phyloP scores from a whole-genome alignment of 2,888 invertebrate species.

The Sycophila texana region DNA sequence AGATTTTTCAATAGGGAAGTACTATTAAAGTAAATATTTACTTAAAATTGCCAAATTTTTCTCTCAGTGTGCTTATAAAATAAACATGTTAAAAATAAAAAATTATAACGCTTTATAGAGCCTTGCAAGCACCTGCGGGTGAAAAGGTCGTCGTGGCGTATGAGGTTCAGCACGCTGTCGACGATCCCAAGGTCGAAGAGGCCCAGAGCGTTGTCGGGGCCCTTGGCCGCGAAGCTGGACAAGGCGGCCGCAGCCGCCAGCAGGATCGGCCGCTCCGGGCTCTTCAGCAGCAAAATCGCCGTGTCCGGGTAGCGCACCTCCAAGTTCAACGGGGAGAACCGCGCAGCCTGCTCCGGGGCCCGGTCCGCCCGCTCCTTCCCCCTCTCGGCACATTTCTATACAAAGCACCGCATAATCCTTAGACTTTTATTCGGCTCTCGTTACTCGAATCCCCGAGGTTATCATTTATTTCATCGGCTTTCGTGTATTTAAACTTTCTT shows the following conservation, averaged over 20 bases:
- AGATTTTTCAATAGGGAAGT: no score
- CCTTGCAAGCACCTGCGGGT: conserved; percentile 64
- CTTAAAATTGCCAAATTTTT: no score
- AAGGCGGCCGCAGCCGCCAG: conserved; percentile 75
- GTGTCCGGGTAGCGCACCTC: conserved; percentile 66
- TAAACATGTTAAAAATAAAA: no score
- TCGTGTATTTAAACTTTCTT: no score
- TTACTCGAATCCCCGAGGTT: no score
- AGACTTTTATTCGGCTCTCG: background rate
- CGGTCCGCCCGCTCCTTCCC: conserved; percentile 28
- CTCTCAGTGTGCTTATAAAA: no score
- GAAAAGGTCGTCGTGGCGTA: conserved; percentile 67
- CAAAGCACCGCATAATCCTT: background rate
- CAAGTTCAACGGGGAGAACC: conserved; percentile 64
- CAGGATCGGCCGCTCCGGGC: conserved; percentile 71
- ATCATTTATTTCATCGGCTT: no score
- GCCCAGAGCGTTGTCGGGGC: conserved; percentile 61
- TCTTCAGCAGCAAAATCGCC: conserved; percentile 66
- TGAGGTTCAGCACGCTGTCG: conserved; percentile 63
- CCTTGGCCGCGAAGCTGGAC: conserved; percentile 76
- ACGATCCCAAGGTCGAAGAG: conserved; percentile 67
- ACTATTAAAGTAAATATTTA: no score
- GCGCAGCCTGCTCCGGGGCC: background rate
- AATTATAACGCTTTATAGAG: no score
- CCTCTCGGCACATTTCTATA: conserved; percentile 35